phyloP scores from a whole-genome alignment of 35 echinoderm and acorn worm species.

The Apostichopus japonicus region DNA sequence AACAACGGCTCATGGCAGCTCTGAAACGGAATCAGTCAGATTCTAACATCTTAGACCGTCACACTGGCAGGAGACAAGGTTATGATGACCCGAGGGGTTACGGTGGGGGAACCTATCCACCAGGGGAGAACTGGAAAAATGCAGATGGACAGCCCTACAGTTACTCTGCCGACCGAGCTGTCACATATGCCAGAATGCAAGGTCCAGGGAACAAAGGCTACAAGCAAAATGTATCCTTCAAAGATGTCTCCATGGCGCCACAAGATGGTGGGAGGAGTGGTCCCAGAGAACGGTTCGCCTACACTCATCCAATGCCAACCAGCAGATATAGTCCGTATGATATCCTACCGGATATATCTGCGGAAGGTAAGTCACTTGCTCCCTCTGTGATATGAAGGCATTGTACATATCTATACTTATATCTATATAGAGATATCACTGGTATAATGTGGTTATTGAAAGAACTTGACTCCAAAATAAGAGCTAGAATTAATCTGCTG shows the following conservation, averaged over 20 bases:
- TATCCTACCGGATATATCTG: constrained; percentile 71
- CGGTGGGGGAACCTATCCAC: not conserved
- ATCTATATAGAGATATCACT: too few relatives aligned
- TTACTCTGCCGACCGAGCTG: constrained; percentile 87
- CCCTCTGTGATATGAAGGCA: not conserved
- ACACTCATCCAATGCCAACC: constrained; percentile 61
- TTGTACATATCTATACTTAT: too few relatives aligned
- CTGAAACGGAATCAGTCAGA: constrained; percentile 81
- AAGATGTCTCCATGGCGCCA: not conserved
- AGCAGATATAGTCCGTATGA: constrained; percentile 69
- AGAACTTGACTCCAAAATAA: too few relatives aligned
- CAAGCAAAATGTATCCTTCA: constrained; percentile 5
- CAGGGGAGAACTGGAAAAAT: not conserved
- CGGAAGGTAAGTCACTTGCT: not conserved
- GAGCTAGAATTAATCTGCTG: too few relatives aligned
- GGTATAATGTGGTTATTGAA: too few relatives aligned
- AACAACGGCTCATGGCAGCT: constrained; percentile 60
- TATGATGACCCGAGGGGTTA: not conserved
- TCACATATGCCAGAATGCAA: constrained; percentile 81
- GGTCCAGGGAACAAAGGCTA: constrained; percentile 5
- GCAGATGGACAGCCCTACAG: constrained; percentile 58
- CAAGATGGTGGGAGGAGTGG: not conserved
- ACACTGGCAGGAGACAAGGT: constrained; percentile 29
- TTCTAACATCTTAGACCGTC: constrained; percentile 59
- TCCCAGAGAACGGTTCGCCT: constrained; percentile 57